A percentile compares a stretch with the other conserved stretches of the same genome.
Evolutionary conservation across 2,888 invertebrate genomes (phyloP).

Genomic region (Aphrophora alni): DNA sequence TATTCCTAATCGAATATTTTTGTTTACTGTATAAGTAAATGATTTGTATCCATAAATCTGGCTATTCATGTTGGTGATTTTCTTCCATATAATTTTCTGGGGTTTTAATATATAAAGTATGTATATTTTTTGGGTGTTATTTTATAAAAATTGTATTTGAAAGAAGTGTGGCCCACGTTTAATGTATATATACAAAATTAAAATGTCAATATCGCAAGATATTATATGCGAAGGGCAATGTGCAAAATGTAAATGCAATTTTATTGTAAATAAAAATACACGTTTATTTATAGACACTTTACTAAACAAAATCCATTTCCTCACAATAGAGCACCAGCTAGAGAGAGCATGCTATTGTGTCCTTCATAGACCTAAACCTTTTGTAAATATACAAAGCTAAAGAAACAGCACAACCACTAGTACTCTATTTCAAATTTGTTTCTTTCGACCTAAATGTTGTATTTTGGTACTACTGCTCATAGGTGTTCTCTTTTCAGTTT

Average conservation of each 20-base stretch:
- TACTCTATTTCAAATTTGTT: not conserved
- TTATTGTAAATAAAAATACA: conserved; percentile 34
- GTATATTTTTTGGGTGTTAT: too few species aligned
- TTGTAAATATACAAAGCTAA: not conserved
- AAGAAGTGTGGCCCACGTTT: not conserved
- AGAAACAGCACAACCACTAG: not conserved
- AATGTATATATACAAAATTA: not conserved
- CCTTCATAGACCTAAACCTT: not conserved
- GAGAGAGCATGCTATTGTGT: not conserved
- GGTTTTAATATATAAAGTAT: too few species aligned
- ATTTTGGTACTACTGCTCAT: not conserved
- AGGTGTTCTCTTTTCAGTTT: not conserved
- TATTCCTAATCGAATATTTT: too few species aligned
- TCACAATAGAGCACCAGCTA: not conserved
- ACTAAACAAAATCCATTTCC: not conserved
- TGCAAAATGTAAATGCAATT: conserved; percentile 35
- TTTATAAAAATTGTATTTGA: too few species aligned
- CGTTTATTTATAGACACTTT: not conserved
- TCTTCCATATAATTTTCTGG: too few species aligned
- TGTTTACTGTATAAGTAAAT: too few species aligned
- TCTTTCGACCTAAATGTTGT: not conserved
- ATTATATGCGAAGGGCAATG: conserved; percentile 31
- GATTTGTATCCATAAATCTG: too few species aligned
- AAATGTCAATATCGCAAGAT: not conserved
- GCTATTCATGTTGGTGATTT: too few species aligned